Conservation (phyloP, 2,888 invertebrate genomes). For the Drosophila mimica region DNA sequence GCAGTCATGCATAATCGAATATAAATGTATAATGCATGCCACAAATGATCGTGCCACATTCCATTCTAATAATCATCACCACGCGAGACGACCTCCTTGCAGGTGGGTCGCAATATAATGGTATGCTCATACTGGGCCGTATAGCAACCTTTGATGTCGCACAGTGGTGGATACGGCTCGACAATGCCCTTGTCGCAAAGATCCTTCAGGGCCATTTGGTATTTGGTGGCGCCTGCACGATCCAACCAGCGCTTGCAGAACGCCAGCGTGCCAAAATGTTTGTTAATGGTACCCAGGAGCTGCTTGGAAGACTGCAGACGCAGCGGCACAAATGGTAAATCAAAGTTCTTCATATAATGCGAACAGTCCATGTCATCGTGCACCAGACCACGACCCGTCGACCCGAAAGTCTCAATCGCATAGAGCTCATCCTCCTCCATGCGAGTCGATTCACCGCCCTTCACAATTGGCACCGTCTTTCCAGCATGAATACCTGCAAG, state of each 20-base stretch:
- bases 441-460: slow-evolving; percentile 97
- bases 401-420: slow-evolving; percentile 99
- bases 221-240: slow-evolving; percentile 97
- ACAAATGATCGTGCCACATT: slow-evolving; percentile 17
- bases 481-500: slow-evolving; percentile 94
- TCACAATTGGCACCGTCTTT: slow-evolving; percentile 99
- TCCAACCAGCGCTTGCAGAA: slow-evolving; percentile 99
- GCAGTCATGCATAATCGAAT: slow-evolving; percentile 21
- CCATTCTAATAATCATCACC: slow-evolving; percentile 93
- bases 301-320: slow-evolving; percentile 97
- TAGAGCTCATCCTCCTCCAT: slow-evolving; percentile 99
- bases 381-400: slow-evolving; percentile 96
- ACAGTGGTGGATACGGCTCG: slow-evolving; percentile 99
- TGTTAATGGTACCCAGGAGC: slow-evolving; percentile 95
- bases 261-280: slow-evolving; percentile 98
- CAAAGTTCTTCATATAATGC: slow-evolving; percentile 99
- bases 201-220: slow-evolving; percentile 99
- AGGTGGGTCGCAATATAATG: slow-evolving; percentile 97
- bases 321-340: slow-evolving; percentile 95
- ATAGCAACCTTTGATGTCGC: slow-evolving; percentile 98
- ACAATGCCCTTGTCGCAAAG: slow-evolving; percentile 98
- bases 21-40: slow-evolving; percentile 42
- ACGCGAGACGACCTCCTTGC: slow-evolving; percentile 98
- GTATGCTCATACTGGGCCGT: slow-evolving; percentile 99
- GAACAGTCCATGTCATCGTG: slow-evolving; percentile 99